phyloP scores from a whole-genome alignment of 2,888 invertebrate species.

The Calameuta pallipes region DNA sequence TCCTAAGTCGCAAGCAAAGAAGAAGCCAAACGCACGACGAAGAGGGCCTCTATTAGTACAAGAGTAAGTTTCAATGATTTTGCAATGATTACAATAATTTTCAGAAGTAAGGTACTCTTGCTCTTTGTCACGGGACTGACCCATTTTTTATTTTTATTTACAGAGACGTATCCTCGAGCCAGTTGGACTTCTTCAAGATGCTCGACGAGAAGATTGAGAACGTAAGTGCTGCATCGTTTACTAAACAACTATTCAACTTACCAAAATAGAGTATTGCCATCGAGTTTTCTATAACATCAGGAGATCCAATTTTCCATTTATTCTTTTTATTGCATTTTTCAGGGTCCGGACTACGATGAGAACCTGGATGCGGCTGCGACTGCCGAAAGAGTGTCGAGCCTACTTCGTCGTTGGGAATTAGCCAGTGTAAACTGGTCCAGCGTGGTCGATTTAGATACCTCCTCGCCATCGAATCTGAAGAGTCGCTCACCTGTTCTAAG shows the following conservation, averaged over 20 bases:
- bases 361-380: conserved; percentile 76
- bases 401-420: conserved; percentile 83
- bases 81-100: no score
- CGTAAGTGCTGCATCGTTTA: conserved; percentile 68
- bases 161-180: conserved; percentile 90
- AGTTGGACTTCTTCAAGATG: conserved; percentile 93
- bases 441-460: conserved; percentile 42
- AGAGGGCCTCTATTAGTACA: conserved; percentile 70
- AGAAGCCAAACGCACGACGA: conserved; percentile 62
- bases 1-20: conserved; percentile 54
- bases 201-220: conserved; percentile 92
- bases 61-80: conserved; percentile 64
- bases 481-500: conserved; percentile 22
- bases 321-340: conserved; percentile 21
- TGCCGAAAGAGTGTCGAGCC: conserved; percentile 74
- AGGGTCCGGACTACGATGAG: conserved; percentile 89
- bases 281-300: no score
- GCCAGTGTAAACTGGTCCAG: conserved; percentile 71
- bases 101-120: background rate
- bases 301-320: no score
- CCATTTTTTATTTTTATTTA: conserved; percentile 58
- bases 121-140: no score
- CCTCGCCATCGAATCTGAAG: conserved; percentile 26
- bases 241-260: no score
- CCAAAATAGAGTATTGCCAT: no score